phyloP scores from a whole-genome alignment of 2,797 vertebrate species.

The Sus cebifrons region DNA sequence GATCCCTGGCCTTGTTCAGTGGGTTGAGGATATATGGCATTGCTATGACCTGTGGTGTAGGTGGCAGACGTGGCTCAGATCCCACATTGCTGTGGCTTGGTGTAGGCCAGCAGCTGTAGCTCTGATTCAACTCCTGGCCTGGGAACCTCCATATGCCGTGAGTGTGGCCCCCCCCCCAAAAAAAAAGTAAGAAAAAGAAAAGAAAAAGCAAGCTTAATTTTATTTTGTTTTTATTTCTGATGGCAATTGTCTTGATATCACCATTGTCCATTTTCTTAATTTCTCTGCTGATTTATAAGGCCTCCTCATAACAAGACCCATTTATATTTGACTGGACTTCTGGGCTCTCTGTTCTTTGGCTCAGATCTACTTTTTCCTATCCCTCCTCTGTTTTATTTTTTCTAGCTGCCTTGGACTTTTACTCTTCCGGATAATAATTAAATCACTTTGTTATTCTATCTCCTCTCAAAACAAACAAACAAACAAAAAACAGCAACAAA shows the following conservation, averaged over 20 bases:
- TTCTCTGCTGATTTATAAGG: neutral
- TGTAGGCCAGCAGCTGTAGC: no score
- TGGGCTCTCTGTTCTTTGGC: neutral
- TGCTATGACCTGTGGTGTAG: no score
- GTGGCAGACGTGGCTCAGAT: no score
- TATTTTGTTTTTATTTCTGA: conserved; percentile 35
- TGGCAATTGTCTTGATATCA: neutral
- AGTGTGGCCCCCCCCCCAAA: no score
- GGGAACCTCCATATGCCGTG: no score
- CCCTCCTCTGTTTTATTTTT: neutral
- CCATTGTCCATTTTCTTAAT: neutral
- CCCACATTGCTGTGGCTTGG: no score
- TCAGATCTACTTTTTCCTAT: neutral
- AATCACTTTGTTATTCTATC: neutral
- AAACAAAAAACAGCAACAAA: no score
- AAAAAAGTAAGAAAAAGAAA: no score
- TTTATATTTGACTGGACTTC: neutral
- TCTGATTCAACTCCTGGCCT: no score
- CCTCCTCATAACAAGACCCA: neutral
- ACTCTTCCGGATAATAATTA: neutral
- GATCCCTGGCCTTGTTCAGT: no score
- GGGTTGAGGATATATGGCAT: no score
- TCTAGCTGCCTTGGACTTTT: neutral
- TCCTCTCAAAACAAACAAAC: neutral
- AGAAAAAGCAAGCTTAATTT: conserved; percentile 21